phyloP scores from a whole-genome alignment of 2,113 vertebrate species.

The Pristiophorus japonicus region DNA sequence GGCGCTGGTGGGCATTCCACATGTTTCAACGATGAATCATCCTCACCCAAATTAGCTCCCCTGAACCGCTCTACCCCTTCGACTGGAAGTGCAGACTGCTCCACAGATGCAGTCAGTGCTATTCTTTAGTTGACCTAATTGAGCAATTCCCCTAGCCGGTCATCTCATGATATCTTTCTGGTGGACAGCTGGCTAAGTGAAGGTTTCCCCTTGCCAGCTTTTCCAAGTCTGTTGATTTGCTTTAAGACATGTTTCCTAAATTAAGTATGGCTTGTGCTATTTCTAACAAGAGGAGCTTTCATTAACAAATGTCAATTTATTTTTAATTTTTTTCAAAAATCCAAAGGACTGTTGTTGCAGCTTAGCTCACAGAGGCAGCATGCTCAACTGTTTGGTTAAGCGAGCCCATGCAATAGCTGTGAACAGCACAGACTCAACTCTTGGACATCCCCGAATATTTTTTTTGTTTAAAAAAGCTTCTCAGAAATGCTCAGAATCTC shows the following conservation, averaged over 20 bases:
- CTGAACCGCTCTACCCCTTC: not conserved
- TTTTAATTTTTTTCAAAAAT: not conserved
- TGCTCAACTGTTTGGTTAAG: not conserved
- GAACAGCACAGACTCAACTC: not conserved
- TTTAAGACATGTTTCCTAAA: not conserved
- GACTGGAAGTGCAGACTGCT: not conserved
- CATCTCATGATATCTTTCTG: not conserved
- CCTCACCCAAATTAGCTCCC: not conserved
- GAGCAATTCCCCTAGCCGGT: not conserved
- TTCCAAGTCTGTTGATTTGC: not conserved
- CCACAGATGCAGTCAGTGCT: not conserved
- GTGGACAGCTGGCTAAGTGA: not conserved
- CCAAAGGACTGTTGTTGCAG: not conserved
- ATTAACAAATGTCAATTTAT: not conserved
- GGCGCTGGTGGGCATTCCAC: not conserved
- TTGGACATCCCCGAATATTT: not conserved
- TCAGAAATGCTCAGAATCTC: not conserved
- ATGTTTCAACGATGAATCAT: not conserved
- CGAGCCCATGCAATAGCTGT: not conserved
- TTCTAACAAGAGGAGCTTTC: not conserved
- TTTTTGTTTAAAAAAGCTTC: not conserved
- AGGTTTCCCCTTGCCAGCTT: not conserved
- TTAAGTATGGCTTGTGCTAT: not conserved
- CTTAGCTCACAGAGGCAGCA: not conserved
- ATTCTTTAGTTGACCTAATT: slow-evolving; percentile 18